phyloP scores from a whole-genome alignment of 1,140 invertebrate genomes.

The Bombus breviceps region DNA sequence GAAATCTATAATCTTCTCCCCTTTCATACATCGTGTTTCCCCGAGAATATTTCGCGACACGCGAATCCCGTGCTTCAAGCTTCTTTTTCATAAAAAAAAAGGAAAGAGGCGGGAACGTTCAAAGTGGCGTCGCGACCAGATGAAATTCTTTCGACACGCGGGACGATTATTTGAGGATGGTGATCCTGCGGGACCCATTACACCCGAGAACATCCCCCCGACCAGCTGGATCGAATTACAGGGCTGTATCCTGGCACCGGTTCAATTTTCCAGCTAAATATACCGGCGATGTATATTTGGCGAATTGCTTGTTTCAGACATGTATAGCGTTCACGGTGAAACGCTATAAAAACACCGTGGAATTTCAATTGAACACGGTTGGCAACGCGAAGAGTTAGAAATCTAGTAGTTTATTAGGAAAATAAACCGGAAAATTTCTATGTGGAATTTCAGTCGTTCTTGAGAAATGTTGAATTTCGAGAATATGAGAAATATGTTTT shows the following conservation, averaged over 20 bases:
- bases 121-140: slow-evolving; percentile 22
- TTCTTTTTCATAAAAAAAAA: background rate
- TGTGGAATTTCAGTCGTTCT: background rate
- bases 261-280: slow-evolving; percentile 67
- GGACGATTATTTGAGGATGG: slow-evolving; percentile 48
- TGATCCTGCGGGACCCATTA: slow-evolving; percentile 49
- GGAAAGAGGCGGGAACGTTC: background rate
- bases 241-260: slow-evolving; percentile 61
- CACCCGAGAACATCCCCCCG: slow-evolving; percentile 46
- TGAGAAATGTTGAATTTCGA: background rate
- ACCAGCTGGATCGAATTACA: slow-evolving; percentile 63
- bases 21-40: slow-evolving; percentile 18
- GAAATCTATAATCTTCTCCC: slow-evolving; percentile 48
- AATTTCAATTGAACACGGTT: slow-evolving; percentile 10
- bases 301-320: slow-evolving; percentile 58
- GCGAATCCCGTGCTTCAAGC: slow-evolving; percentile 7
- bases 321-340: slow-evolving; percentile 1
- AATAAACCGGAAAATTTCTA: background rate
- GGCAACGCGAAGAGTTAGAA: background rate
- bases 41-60: slow-evolving; percentile 31
- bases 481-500: too few species aligned
- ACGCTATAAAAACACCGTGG: slow-evolving; percentile 38
- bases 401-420: background rate
- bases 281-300: slow-evolving; percentile 57
- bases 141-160: slow-evolving; percentile 49